Percentiles rank a stretch among this genome's conserved stretches.
These are phyloP conservation scores for Halisarca cf. caerulea DNA, from an alignment of 37 sponge, comb jelly and placozoan species.

Conservation along the genomic window DNA sequence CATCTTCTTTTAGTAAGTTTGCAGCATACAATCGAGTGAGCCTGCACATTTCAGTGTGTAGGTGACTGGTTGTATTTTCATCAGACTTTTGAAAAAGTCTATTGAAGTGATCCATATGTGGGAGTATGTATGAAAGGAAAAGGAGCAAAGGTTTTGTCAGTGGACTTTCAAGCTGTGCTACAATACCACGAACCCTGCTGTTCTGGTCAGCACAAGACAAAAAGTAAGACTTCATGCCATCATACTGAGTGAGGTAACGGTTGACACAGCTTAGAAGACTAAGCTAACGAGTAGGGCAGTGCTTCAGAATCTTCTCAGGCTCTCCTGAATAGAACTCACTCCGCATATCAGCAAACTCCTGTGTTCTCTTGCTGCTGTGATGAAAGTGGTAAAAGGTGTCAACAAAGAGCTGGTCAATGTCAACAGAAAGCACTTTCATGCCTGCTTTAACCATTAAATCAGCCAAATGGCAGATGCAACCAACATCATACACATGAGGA, in stretches of 20 bases:
- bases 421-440: neutral
- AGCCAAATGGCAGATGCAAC: neutral
- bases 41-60: constrained; percentile 42
- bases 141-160: constrained; percentile 52
- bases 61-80: constrained; percentile 46
- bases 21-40: constrained; percentile 38
- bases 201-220: constrained; percentile 37
- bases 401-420: neutral
- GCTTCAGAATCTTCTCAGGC: constrained; percentile 37
- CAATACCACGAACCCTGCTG: constrained; percentile 20
- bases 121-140: constrained; percentile 43
- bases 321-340: neutral
- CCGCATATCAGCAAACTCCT: neutral
- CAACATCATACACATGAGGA: neutral
- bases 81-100: constrained; percentile 47
- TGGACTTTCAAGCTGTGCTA: constrained; percentile 32
- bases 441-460: neutral
- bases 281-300: constrained; percentile 61
- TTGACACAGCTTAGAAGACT: constrained; percentile 50
- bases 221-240: constrained; percentile 3
- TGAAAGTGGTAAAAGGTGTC: neutral
- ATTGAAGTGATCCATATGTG: constrained; percentile 53
- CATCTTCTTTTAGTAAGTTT: constrained; percentile 25
- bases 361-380: neutral
- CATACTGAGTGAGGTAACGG: constrained; percentile 13